These are phyloP conservation scores for Procambarus clarkii DNA, from an alignment of 1,140 invertebrate species.

Conservation along the genomic window DNA sequence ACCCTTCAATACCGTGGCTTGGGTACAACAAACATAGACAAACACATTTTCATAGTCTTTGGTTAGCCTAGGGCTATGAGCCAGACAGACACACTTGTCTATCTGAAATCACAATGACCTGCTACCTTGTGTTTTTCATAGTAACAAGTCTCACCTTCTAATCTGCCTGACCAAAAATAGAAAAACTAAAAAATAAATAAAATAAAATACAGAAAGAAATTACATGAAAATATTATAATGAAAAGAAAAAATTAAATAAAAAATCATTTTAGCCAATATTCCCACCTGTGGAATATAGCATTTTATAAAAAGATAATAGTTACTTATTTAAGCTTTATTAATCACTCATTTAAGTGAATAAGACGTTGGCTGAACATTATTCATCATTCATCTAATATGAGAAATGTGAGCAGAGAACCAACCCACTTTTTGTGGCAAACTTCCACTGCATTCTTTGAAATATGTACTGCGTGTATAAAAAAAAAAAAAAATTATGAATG, in stretches of 20 bases:
- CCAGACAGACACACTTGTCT: conserved; percentile 46
- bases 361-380: conserved; percentile 2
- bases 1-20: conserved; percentile 50
- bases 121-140: conserved; percentile 42
- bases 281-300: neutral
- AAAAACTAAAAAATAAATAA: neutral
- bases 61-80: conserved; percentile 59
- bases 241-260: neutral
- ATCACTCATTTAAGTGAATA: conserved; percentile 24
- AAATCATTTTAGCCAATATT: neutral
- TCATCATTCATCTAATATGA: conserved; percentile 19
- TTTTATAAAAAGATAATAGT: neutral
- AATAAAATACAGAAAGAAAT: conserved; percentile 20
- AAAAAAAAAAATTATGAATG: neutral
- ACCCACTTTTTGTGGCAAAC: conserved; percentile 24
- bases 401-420: conserved; percentile 16
- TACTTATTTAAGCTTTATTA: neutral
- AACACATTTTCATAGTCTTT: conserved; percentile 65
- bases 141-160: conserved; percentile 44
- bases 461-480: too few relatives aligned
- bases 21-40: conserved; percentile 60
- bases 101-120: conserved; percentile 49
- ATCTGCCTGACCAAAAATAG: conserved; percentile 19
- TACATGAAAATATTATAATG: neutral
- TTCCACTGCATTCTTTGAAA: conserved; percentile 37